Evolutionary conservation across 2,113 vertebrate genomes (phyloP), one percentile per base, ranked within the genome.

Genomic region (Mormyrus lacerda): DNA sequence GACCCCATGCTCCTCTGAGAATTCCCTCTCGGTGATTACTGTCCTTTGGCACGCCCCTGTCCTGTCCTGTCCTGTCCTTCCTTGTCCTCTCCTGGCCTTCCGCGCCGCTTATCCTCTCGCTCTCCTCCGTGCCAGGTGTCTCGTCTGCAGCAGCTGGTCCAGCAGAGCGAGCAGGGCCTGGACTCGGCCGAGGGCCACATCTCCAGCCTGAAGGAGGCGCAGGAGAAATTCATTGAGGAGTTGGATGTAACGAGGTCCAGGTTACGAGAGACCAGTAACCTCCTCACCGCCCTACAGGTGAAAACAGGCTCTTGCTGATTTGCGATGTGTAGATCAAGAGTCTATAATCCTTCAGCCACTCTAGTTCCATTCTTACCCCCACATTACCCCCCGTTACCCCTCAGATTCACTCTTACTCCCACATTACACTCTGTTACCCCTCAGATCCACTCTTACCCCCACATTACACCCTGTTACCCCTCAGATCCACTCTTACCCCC

Each of bases 221-320:
- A 98, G 93, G 96, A 97, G 94, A 98, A 97, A 91, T 97, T 99
- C 89, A 97, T 98, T 89, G 97, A 97, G 89, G 98, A 99, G 90
- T 94, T 99, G 27, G 97, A 99, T n/a, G 93, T 97, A 88, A 98
- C 98, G 5, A 95, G 97, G 93, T 96, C 94, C 91, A 95, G 96
- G 53, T 95, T 99, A 87, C 95, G 97, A 90, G 98, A 99, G 92
- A 97, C 98, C 91, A 97, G 97, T 92, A 98, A 98, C 94, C 96
- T 97, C n/a, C 94, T 99, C 21, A 96, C 96, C 11, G 96, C 97
- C 45, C 94, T 97, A 92, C 97, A 99, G 98, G 98, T 99, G 27
- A 51, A 48, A 51, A 4, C 47, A 15, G 48, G 10, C 65, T 21
- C 31, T 50, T 17, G 10, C 50, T 27, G 31, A 31, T 50, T 13